These are phyloP conservation scores for Cotesia vestalis DNA, from an alignment of 1,140 invertebrate genomes.

Conservation along the genomic window DNA sequence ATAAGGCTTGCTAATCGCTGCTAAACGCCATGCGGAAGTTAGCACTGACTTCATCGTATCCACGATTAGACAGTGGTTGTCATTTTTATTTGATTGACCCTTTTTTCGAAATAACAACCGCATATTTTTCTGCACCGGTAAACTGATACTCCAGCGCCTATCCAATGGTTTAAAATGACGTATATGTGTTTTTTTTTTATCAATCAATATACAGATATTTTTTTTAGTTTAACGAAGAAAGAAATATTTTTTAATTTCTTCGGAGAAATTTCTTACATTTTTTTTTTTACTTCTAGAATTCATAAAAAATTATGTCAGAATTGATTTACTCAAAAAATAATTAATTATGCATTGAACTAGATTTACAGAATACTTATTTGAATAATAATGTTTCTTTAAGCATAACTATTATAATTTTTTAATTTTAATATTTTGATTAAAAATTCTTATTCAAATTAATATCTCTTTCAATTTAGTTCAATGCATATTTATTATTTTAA, in stretches of 20 bases:
- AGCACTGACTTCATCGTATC: conserved; percentile 7
- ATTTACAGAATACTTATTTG: too few relatives aligned
- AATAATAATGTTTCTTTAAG: too few relatives aligned
- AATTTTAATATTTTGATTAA: too few relatives aligned
- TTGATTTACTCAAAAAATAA: too few relatives aligned
- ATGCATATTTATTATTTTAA: too few relatives aligned
- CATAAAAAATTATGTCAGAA: too few relatives aligned
- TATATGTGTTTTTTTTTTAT: neutral
- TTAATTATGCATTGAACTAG: too few relatives aligned
- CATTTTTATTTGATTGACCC: conserved; percentile 4
- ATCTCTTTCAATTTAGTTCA: too few relatives aligned
- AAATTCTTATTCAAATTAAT: too few relatives aligned
- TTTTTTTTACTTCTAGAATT: neutral
- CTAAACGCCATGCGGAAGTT: conserved; percentile 30
- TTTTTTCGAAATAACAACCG: conserved; percentile 5
- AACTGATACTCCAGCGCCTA: neutral
- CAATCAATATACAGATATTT: neutral
- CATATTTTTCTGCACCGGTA: neutral
- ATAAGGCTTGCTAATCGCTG: conserved; percentile 10
- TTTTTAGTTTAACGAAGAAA: neutral
- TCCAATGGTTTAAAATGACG: neutral
- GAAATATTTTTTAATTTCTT: neutral
- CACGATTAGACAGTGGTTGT: conserved; percentile 16
- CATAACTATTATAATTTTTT: too few relatives aligned
- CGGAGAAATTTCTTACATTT: neutral